Evolutionary conservation across 2,113 vertebrate genomes (phyloP), one percentile per base, ranked within the genome.

Genomic region (Notothenia rossii): DNA sequence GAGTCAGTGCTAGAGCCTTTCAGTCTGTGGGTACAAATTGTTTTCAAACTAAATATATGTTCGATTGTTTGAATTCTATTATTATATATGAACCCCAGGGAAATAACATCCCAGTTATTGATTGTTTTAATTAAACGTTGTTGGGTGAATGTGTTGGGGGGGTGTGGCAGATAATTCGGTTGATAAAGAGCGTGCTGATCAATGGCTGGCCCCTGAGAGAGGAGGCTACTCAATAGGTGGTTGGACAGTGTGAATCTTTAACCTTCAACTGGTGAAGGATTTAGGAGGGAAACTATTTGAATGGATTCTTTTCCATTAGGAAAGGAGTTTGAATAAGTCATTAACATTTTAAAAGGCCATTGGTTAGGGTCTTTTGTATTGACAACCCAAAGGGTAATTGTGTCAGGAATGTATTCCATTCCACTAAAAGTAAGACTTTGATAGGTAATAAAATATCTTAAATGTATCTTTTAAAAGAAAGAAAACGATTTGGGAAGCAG

Each of bases 121-220:
- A 63, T 68, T 25, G 49, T 33, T 10, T 29, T 67, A 49, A 68
- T 81, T 54, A 2, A 22, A 13, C 3, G 3, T 40, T 49, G 13
- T 17, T 25, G 13, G 20, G 0, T 29, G 10, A 14, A 33, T 43
- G 5, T 46, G 33, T 15, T 50, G 58, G 36, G 22, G 6, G 63
- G 63, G 36, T 49, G 36, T 54, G 33, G 12, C 20, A 59, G 45
- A 36, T 63, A 77, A 61, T 45, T 64, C 48, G 68, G 62, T 80
- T 62, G 20, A 73, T 77, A 55, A 74, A 67, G 62, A 49, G 17
- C 14, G 0, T 2, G 1, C 20, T 55, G 20, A 56, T 75, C 51
- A 79, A 81, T 68, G 65, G 63, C 40, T 17, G 50, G 2, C 13
- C 1, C 40, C 7, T 25, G 17, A 76, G 59, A 46, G 12, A 22